A percentile compares a stretch with the other conserved stretches of the same genome.
Conservation (phyloP, 1,140 invertebrate genomes). For the Drosophila neocordata region DNA sequence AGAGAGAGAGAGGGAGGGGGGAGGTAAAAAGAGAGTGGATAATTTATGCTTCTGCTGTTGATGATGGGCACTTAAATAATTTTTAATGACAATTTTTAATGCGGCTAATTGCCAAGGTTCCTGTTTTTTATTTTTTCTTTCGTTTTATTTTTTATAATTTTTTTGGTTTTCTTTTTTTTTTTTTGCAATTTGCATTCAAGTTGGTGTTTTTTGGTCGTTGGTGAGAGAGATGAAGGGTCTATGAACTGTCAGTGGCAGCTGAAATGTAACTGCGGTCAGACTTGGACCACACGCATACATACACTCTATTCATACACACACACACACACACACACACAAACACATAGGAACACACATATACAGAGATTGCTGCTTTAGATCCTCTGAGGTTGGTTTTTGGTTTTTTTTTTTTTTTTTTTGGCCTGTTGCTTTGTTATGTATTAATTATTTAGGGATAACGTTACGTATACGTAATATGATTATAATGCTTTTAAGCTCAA, state of each 20-base stretch:
- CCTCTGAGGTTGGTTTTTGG: slow-evolving; percentile 38
- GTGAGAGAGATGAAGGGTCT: slow-evolving; percentile 27
- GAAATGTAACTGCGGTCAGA: slow-evolving; percentile 63
- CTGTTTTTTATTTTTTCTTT: slow-evolving; percentile 22
- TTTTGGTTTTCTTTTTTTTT: background rate
- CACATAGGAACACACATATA: background rate
- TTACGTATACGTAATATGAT: slow-evolving; percentile 63
- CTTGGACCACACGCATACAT: slow-evolving; percentile 35
- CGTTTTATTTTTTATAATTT: background rate
- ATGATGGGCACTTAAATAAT: slow-evolving; percentile 60
- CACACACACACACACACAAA: slow-evolving; percentile 21
- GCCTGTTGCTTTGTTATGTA: slow-evolving; percentile 59
- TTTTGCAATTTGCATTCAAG: slow-evolving; percentile 5
- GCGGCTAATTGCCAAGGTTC: slow-evolving; percentile 60
- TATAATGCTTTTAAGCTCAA: slow-evolving; percentile 58
- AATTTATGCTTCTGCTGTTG: slow-evolving; percentile 38
- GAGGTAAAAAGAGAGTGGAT: background rate
- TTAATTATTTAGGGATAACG: slow-evolving; percentile 65
- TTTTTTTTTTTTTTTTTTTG: slow-evolving; percentile 25
- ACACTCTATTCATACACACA: background rate
- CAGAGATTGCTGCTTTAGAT: slow-evolving; percentile 9
- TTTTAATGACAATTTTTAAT: slow-evolving; percentile 55
- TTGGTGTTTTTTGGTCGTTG: slow-evolving; percentile 16
- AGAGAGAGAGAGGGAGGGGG: background rate
- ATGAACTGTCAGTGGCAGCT: slow-evolving; percentile 69